Evolutionary conservation across 2,797 vertebrate species (phyloP), one percentile per base, ranked within the genome.

Genomic region (Merluccius polli): DNA sequence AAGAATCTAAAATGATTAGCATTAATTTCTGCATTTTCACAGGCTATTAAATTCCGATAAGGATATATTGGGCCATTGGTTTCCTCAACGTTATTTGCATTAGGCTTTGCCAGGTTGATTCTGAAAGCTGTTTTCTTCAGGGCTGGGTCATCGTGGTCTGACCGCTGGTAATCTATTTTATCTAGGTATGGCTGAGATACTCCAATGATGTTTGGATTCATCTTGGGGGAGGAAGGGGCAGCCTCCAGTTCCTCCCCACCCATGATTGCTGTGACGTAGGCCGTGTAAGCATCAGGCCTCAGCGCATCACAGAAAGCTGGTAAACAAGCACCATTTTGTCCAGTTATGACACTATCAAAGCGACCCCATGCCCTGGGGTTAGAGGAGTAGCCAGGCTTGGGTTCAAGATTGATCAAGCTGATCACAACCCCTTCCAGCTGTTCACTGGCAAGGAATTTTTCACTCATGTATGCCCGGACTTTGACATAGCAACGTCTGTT

Each of bases 301-400:
- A 81, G 91, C 0, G 84, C 84, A 0, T 99, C 97, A 2, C 98
- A 99, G 87, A 99, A 99, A 30, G 98, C 97, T 0, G 98, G 98
- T 70, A 99, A 90, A 84, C 98, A 99, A 68, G 96, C 97, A 0
- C 98, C 98, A 0, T 98, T 98, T 32, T 91, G 82, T 2, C 97
- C 97, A 0, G 97, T 98, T 85, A 99, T 93, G 2, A 95, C 95
- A 21, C 97, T 99, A 91, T 99, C 98, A 73, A 99, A 99, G 32
- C 97, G 95, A 0, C 98, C 98, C 98, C 98, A 98, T 0, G 97
- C 96, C 74, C 96, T 93, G 0, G 98, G 98, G 81, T 99, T 99
- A 75, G 95, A 90, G 0, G 95, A 93, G 76, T 91, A 98, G 75
- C 97, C 97, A 0, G 96, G 95, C 41, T 93, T 95, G 0, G 98